Percentiles rank a stretch among this genome's conserved stretches.
Conservation (phyloP, 1,140 invertebrate species). For the Brachionus plicatilis region DNA sequence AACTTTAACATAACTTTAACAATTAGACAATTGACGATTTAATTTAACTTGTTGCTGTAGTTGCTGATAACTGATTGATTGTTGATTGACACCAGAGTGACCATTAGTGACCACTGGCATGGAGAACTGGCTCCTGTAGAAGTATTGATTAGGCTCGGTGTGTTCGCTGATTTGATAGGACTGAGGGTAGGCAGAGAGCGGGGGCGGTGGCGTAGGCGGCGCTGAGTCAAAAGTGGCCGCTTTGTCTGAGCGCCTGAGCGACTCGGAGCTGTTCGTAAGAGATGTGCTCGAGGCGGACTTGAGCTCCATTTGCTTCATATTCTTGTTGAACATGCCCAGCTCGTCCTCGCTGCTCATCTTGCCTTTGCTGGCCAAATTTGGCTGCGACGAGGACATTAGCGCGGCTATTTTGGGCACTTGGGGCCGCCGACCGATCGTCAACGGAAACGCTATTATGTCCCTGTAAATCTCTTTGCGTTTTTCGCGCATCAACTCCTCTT, state of each 20-base stretch:
- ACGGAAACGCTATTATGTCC: slow-evolving; percentile 38
- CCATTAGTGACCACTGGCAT: not conserved
- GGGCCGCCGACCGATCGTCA: slow-evolving; percentile 29
- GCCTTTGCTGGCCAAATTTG: not conserved
- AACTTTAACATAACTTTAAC: slow-evolving; percentile 36
- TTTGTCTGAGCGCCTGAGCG: not conserved
- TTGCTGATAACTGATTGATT: not conserved
- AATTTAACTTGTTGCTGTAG: slow-evolving; percentile 35
- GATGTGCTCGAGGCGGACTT: not conserved
- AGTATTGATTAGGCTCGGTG: not conserved
- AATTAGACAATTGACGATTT: slow-evolving; percentile 38
- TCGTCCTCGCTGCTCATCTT: not conserved
- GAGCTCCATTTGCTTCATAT: not conserved
- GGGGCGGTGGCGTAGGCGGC: not conserved
- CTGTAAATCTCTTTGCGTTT: slow-evolving; percentile 13
- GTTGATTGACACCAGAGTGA: not conserved
- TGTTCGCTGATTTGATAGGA: not conserved
- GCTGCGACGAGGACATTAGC: not conserved
- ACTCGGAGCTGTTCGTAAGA: not conserved
- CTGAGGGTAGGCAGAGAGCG: not conserved
- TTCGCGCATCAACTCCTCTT: slow-evolving; percentile 33
- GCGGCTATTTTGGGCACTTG: not conserved
- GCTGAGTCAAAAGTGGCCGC: slow-evolving; percentile 1
- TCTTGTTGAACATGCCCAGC: not conserved
- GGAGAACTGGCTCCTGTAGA: not conserved